Evolutionary conservation across 2,113 vertebrate genomes (phyloP).

Genomic region (Aplodontia rufa): DNA sequence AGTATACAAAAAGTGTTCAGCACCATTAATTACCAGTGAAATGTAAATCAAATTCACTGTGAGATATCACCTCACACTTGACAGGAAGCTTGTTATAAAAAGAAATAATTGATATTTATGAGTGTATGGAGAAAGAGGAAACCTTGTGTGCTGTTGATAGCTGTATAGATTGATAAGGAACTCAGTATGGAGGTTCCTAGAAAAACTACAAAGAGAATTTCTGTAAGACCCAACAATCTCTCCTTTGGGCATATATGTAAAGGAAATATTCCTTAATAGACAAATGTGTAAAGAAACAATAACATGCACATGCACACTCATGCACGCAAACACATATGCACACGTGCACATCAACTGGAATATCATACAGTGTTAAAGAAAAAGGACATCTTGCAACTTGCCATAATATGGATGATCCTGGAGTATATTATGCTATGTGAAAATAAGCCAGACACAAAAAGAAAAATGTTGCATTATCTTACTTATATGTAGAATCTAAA

Average conservation of each 20-base stretch:
- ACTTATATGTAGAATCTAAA: neutral
- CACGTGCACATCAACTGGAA: neutral
- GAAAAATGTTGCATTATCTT: neutral
- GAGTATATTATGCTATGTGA: neutral
- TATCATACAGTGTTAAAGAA: neutral
- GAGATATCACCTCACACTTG: neutral
- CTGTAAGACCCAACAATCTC: neutral
- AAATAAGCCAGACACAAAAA: neutral
- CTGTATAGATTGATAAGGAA: neutral
- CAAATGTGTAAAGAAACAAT: neutral
- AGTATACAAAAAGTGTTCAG: neutral
- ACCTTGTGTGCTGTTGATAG: neutral
- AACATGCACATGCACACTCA: too few relatives aligned
- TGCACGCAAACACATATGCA: too few relatives aligned
- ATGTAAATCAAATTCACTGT: neutral
- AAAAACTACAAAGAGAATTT: neutral
- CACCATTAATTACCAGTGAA: neutral
- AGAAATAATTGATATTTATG: rapidly evolving
- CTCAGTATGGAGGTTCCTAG: neutral
- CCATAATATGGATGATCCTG: neutral
- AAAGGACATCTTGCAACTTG: neutral
- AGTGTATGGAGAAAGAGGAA: neutral
- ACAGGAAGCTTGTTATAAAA: neutral
- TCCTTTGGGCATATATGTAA: neutral
- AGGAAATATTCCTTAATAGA: neutral